Evolutionary conservation across 2,797 vertebrate genomes (phyloP), one percentile per base, ranked within the genome.

Genomic region (Gobionotothen gibberifrons): DNA sequence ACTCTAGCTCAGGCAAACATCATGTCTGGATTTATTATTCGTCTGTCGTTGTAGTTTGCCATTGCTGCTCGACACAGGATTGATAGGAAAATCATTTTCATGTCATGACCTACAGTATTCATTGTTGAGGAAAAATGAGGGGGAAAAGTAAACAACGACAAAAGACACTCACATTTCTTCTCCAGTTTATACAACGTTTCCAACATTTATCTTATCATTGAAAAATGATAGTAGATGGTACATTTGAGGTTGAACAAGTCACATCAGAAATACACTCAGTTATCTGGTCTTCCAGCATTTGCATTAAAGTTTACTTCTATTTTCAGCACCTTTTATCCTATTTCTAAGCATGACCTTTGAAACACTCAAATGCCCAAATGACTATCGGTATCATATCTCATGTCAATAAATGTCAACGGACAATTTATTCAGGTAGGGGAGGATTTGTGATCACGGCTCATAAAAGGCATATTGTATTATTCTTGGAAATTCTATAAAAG

Each of bases 41-140:
- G 44, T 19, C 58, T 4, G 1, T 46, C 43, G 29, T 57, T 64
- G 44, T 73, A 47, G 53, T 76, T 81, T 81, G 72, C 55, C 29
- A 29, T 7, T 1, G 32, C 32, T 36, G 32, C 32, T 36, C 6
- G 32, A 36, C 32, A 36, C 32, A 36, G 8, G 32, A 36, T 36
- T 36, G 32, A 36, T 36, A 7, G 32, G 32, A 36, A 36, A 36
- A 36, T 7, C 46, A 40, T 47, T 60, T 51, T 36, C 7, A 29
- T 49, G 8, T 68, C n/a, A 36, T n/a, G 29, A 72, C 48, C 16
- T 44, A 46, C 13, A 48, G 29, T 68, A 15, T 62, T 76, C 11
- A 58, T 56, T 36, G n/a, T 53, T 52, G 26, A 21, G 55, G 7
- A 29, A 22, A 70, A 64, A 58, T 32, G 8, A 36, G 15, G 53